These are phyloP conservation scores for Stomatorhinus walkeri DNA, from an alignment of 2,797 vertebrate species.

Conservation along the genomic window DNA sequence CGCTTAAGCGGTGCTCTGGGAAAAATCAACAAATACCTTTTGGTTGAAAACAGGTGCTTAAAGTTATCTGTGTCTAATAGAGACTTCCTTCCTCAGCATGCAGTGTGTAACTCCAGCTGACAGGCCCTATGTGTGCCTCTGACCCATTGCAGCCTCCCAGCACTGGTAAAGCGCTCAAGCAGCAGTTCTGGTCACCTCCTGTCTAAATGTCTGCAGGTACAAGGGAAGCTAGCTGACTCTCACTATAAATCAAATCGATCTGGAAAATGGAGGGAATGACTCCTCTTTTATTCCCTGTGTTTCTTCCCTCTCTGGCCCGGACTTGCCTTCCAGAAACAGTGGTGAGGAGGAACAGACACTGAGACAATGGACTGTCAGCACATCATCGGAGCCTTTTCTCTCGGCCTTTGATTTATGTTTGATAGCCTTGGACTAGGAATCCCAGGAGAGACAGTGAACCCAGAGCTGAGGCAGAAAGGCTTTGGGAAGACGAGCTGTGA, in stretches of 20 bases:
- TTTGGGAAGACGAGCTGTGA: neutral
- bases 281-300: neutral
- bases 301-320: neutral
- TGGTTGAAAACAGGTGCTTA: conserved; percentile 17
- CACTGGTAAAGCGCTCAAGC: neutral
- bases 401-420: neutral
- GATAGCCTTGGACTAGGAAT: neutral
- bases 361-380: conserved; percentile 14
- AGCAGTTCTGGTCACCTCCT: neutral
- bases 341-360: neutral
- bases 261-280: neutral
- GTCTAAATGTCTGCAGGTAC: neutral
- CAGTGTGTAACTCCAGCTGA: conserved; percentile 13
- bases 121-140: neutral
- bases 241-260: neutral
- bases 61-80: conserved; percentile 19
- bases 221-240: conserved; percentile 3
- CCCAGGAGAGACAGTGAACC: neutral
- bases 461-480: neutral
- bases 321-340: neutral
- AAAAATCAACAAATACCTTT: conserved; percentile 4
- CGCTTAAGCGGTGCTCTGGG: neutral
- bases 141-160: neutral
- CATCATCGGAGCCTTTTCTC: neutral
- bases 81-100: conserved; percentile 14